Conservation (phyloP, 1,140 invertebrate genomes). For the Prorops nasuta region DNA sequence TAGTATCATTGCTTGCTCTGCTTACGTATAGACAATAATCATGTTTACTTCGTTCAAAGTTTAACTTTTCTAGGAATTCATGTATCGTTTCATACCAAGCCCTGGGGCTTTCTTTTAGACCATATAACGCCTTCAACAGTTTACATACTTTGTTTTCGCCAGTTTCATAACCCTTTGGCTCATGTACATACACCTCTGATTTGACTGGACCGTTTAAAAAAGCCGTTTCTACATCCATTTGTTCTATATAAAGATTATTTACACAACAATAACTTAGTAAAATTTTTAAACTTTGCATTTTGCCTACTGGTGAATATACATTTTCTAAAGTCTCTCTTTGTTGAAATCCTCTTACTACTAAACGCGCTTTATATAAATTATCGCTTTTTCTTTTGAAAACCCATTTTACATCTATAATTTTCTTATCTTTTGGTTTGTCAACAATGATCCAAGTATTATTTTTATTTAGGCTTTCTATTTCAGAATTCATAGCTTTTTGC, state of each 20-base stretch:
- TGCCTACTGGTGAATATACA: constrained; percentile 3
- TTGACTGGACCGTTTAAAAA: not conserved
- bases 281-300: constrained; percentile 1
- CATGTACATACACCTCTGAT: not conserved
- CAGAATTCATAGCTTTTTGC: not conserved
- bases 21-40: not conserved
- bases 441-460: not conserved
- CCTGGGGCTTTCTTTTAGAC: constrained; percentile 1
- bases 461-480: not conserved
- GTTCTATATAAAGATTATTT: not conserved
- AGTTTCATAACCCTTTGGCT: not conserved
- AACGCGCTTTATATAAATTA: constrained; percentile 2
- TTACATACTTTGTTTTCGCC: not conserved
- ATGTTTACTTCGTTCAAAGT: not conserved
- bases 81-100: not conserved
- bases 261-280: not conserved
- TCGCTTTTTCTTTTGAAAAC: not conserved
- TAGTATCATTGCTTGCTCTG: not conserved
- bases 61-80: not conserved
- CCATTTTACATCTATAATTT: not conserved
- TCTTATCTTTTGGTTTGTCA: not conserved
- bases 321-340: constrained; percentile 5
- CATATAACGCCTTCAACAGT: not conserved
- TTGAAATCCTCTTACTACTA: constrained; percentile 2
- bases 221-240: constrained; percentile 6